Conservation (phyloP, 1,140 invertebrate genomes). For the Cheumatopsyche charites region DNA sequence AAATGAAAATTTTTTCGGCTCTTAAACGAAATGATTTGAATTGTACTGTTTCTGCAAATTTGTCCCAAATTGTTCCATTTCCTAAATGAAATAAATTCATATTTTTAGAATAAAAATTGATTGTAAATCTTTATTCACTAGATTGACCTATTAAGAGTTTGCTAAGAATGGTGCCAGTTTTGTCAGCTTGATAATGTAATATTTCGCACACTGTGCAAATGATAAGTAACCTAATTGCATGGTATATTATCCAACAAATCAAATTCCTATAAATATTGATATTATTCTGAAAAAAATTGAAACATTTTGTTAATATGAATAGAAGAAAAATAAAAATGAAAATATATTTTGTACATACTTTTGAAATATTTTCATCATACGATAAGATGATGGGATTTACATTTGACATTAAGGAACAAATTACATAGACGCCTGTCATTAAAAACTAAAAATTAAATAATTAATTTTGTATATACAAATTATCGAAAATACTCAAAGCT, state of each 20-base stretch:
- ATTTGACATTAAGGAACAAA: not conserved
- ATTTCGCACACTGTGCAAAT: not conserved
- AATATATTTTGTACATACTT: not conserved
- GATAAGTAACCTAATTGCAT: not conserved
- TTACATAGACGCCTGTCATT: not conserved
- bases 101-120: not conserved
- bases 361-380: not conserved
- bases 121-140: too few species aligned
- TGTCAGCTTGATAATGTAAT: not conserved
- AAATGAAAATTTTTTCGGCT: not conserved
- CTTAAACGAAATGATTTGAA: not conserved
- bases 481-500: too few species aligned
- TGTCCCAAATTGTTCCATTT: not conserved
- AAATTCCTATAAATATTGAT: not conserved
- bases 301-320: not conserved
- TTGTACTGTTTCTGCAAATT: not conserved
- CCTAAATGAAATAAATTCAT: not conserved
- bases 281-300: not conserved
- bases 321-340: not conserved
- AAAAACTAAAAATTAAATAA: not conserved
- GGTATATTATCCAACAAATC: not conserved
- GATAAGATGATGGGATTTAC: not conserved
- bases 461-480: not conserved
- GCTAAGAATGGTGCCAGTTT: not conserved
- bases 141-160: not conserved